These are phyloP conservation scores for Leptodactylus fallax DNA, from an alignment of 2,797 vertebrate genomes.

Conservation along the genomic window DNA sequence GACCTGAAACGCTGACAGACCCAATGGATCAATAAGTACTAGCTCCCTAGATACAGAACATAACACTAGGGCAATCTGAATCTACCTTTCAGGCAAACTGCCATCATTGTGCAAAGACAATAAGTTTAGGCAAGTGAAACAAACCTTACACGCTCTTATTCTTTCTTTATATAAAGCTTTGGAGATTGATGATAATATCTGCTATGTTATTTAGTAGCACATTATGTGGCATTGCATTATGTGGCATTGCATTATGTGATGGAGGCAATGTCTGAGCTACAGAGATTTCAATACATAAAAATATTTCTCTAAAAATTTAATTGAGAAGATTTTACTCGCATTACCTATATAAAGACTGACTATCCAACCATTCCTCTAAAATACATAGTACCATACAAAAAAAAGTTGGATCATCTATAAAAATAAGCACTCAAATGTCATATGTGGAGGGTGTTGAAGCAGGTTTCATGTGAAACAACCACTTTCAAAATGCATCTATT, in stretches of 20 bases:
- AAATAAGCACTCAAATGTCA: neutral
- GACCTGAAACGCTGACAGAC: conserved; percentile 51
- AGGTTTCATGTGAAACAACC: neutral
- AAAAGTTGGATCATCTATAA: neutral
- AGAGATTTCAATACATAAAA: neutral
- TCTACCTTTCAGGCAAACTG: conserved; percentile 38
- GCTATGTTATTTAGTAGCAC: neutral
- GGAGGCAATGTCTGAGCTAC: neutral
- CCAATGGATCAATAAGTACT: conserved; percentile 43
- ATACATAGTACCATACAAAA: too few relatives aligned
- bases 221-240: neutral
- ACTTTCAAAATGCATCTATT: too few relatives aligned
- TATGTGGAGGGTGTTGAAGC: too few relatives aligned
- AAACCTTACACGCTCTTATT: neutral
- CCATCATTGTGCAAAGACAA: conserved; percentile 20
- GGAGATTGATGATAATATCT: neutral
- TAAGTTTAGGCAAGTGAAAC: neutral
- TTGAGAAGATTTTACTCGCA: neutral
- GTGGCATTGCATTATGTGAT: neutral
- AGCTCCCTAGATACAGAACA: conserved; percentile 48
- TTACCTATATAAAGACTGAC: too few relatives aligned
- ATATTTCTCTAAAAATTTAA: neutral
- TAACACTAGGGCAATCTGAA: conserved; percentile 28
- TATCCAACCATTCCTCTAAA: too few relatives aligned
- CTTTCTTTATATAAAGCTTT: neutral